Evolutionary conservation across 2,888 invertebrate species (phyloP).

Genomic region (Fissipunctia ypsillon): DNA sequence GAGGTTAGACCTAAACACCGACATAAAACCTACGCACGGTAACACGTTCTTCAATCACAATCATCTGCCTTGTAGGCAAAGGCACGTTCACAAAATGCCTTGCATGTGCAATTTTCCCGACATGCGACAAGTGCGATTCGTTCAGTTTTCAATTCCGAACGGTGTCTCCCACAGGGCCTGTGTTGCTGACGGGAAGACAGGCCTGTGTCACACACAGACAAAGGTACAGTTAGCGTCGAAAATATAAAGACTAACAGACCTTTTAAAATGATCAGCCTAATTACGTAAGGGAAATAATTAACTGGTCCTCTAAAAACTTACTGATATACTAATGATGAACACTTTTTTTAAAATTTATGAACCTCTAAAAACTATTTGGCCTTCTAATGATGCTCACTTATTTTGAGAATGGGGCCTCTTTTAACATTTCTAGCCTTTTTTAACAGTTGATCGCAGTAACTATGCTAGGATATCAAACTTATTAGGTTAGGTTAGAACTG

Average conservation of each 20-base stretch:
- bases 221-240: conserved; percentile 1
- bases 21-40: conserved; percentile 9
- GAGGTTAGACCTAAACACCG: neutral
- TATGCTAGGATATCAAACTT: no score
- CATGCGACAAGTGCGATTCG: conserved; percentile 65
- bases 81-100: conserved; percentile 41
- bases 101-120: conserved; percentile 56
- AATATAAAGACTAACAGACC: neutral
- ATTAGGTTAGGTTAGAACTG: no score
- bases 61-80: conserved; percentile 24
- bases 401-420: no score
- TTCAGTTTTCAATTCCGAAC: conserved; percentile 77
- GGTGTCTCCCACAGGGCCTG: conserved; percentile 69
- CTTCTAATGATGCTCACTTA: no score
- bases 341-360: no score
- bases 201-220: conserved; percentile 32
- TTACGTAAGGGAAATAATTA: no score
- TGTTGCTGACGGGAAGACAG: conserved; percentile 68
- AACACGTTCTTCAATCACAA: conserved; percentile 16
- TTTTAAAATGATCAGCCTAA: neutral
- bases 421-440: no score
- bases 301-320: no score
- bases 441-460: no score
- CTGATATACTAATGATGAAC: no score
- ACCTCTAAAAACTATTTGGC: no score